Percentiles rank a stretch among this genome's conserved stretches.
These are phyloP conservation scores for Podotricha telesiphe DNA, from an alignment of 2,888 invertebrate genomes.

Conservation along the genomic window DNA sequence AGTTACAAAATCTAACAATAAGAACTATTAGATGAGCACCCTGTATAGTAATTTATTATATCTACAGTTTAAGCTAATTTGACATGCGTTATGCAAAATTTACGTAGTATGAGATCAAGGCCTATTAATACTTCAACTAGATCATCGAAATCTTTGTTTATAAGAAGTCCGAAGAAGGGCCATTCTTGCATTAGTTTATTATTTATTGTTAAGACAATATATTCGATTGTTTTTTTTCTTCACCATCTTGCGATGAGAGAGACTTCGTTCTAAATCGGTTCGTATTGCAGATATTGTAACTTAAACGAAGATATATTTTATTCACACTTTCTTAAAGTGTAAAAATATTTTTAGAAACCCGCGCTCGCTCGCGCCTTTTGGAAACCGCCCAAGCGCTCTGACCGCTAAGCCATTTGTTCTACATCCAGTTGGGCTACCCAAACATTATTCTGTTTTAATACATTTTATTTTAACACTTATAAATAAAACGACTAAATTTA, in stretches of 20 bases:
- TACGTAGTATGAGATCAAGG: conserved; percentile 30
- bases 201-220: neutral
- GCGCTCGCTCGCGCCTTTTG: no score
- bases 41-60: conserved; percentile 12
- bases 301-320: no score
- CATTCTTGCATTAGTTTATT: neutral
- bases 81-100: conserved; percentile 31
- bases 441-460: no score
- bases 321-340: no score
- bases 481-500: neutral
- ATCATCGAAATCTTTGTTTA: conserved; percentile 15
- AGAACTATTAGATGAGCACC: neutral
- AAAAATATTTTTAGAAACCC: no score
- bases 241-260: no score
- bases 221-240: no score
- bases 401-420: no score
- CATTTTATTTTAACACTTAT: neutral
- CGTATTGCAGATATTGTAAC: no score
- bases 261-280: no score
- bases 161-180: neutral
- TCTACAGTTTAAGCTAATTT: conserved; percentile 24
- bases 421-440: no score
- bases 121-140: conserved; percentile 20
- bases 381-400: no score
- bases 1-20: neutral